phyloP scores from a whole-genome alignment of 92 coral and sea anemone species.

The Plumapathes pennacea region DNA sequence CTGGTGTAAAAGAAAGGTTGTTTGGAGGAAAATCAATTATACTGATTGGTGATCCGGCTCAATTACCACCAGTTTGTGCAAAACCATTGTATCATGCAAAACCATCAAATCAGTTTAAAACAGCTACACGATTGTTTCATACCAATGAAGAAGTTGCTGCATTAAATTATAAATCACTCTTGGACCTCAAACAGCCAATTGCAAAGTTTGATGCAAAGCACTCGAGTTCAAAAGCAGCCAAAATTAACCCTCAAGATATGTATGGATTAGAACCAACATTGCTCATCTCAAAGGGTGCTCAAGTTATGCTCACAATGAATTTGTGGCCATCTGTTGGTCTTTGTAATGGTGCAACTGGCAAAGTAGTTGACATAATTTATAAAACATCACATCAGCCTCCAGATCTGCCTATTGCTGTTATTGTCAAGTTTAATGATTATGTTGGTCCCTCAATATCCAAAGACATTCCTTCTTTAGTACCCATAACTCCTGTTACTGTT shows the following conservation, averaged over 20 bases:
- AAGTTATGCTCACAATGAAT: conserved; percentile 48
- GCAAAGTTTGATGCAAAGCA: conserved; percentile 44
- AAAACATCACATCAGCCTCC: conserved; percentile 39
- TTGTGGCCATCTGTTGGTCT: conserved; percentile 58
- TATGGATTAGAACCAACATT: conserved; percentile 37
- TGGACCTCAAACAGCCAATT: conserved; percentile 32
- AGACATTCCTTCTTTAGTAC: conserved; percentile 49
- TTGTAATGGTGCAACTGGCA: conserved; percentile 39
- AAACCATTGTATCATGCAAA: conserved; percentile 50
- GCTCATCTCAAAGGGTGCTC: conserved; percentile 25
- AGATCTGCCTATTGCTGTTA: conserved; percentile 57
- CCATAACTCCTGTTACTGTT: conserved; percentile 49
- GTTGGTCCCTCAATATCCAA: conserved; percentile 44
- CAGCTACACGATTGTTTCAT: conserved; percentile 43
- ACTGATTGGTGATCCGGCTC: conserved; percentile 43
- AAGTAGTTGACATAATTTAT: conserved; percentile 38
- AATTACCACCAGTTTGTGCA: conserved; percentile 38
- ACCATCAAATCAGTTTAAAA: conserved; percentile 38
- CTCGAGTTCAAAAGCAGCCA: conserved; percentile 43
- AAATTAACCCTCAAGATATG: conserved; percentile 47
- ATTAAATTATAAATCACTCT: conserved; percentile 31
- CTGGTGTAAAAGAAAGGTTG: conserved; percentile 47
- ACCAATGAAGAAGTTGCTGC: conserved; percentile 40
- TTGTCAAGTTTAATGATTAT: conserved; percentile 47
- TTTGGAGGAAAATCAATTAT: conserved; percentile 48